These are phyloP conservation scores for Brachyalestes nurse DNA, from an alignment of 2,797 vertebrate genomes.

Conservation along the genomic window DNA sequence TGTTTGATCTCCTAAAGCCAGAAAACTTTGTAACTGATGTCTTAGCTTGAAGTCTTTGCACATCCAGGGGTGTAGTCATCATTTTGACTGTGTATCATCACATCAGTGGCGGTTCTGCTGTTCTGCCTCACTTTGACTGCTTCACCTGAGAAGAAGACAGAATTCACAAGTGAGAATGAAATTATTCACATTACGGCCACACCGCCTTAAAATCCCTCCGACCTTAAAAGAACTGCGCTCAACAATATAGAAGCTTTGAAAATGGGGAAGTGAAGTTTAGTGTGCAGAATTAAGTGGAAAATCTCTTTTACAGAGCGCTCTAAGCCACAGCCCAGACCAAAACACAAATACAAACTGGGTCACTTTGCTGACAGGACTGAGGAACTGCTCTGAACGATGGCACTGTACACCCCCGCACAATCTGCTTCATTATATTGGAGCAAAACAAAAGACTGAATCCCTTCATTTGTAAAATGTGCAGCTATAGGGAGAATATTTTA, in stretches of 20 bases:
- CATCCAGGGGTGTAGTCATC: slow-evolving; percentile 46
- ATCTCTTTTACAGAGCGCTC: slow-evolving; percentile 47
- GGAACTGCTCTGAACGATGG: slow-evolving; percentile 28
- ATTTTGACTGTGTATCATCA: slow-evolving; percentile 50
- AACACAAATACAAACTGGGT: slow-evolving; percentile 49
- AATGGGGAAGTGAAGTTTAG: slow-evolving; percentile 41
- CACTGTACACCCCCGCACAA: slow-evolving; percentile 1
- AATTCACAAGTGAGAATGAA: slow-evolving; percentile 72
- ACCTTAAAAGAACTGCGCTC: slow-evolving; percentile 28
- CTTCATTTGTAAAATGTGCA: neutral
- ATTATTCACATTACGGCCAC: slow-evolving; percentile 63
- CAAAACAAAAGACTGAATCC: slow-evolving; percentile 9
- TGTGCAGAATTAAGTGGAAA: slow-evolving; percentile 55
- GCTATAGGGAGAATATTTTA: neutral
- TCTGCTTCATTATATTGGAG: neutral
- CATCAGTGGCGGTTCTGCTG: slow-evolving; percentile 29
- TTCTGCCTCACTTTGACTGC: slow-evolving; percentile 40
- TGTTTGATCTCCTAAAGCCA: slow-evolving; percentile 33
- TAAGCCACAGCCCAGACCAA: slow-evolving; percentile 30
- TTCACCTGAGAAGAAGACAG: slow-evolving; percentile 47
- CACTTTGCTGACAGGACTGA: slow-evolving; percentile 47
- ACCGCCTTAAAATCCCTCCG: slow-evolving; percentile 30
- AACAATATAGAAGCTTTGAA: slow-evolving; percentile 50
- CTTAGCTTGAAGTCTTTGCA: slow-evolving; percentile 48
- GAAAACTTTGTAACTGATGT: slow-evolving; percentile 36